These are phyloP conservation scores for Rotaria socialis DNA, from an alignment of 2,888 invertebrate species.

Conservation along the genomic window DNA sequence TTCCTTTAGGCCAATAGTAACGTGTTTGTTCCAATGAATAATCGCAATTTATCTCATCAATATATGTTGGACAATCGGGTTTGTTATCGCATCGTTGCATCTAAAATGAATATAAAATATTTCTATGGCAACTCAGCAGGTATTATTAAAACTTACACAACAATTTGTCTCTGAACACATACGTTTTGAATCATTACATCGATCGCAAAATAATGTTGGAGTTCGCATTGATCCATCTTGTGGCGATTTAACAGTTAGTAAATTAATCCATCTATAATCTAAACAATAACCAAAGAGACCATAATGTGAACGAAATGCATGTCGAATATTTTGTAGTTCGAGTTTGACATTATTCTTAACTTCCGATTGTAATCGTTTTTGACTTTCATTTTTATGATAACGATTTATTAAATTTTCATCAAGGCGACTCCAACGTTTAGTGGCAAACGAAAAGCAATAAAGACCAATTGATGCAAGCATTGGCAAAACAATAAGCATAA, in stretches of 20 bases:
- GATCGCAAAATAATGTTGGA: not conserved
- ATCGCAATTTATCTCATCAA: conserved; percentile 11
- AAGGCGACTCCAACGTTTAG: not conserved
- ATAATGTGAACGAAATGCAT: conserved; percentile 3
- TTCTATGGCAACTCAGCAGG: no score
- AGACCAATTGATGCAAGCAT: not conserved
- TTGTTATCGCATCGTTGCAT: not conserved
- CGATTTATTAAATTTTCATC: not conserved
- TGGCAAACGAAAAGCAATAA: not conserved
- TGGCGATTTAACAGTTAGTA: not conserved
- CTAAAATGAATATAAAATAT: not conserved
- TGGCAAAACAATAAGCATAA: not conserved
- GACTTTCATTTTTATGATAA: not conserved
- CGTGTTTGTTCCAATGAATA: not conserved
- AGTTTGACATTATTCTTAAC: not conserved
- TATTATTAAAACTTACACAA: not conserved
- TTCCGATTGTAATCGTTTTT: not conserved
- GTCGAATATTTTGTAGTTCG: not conserved
- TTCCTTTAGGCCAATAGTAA: not conserved
- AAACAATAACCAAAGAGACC: conserved; percentile 19
- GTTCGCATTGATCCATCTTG: not conserved
- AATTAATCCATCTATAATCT: conserved; percentile 30
- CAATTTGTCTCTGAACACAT: not conserved
- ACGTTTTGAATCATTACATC: not conserved
- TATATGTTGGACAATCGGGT: conserved; percentile 12